A percentile compares a stretch with the other conserved stretches of the same genome.
These are phyloP conservation scores for Dolichoris vasculosae DNA, from an alignment of 1,140 invertebrate genomes.

Conservation along the genomic window DNA sequence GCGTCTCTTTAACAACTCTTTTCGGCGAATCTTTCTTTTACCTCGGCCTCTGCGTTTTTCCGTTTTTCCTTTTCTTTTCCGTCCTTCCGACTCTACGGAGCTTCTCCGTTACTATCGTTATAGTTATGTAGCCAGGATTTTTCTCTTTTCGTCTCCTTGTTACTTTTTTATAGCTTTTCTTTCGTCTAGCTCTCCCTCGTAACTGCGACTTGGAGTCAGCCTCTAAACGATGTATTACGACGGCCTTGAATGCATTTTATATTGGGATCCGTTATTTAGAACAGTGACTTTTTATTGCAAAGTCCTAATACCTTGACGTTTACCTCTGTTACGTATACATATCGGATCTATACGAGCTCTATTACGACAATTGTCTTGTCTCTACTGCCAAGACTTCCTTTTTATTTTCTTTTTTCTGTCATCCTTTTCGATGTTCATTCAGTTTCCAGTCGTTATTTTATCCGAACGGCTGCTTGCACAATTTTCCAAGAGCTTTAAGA, in stretches of 20 bases:
- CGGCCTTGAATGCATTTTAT: conserved; percentile 51
- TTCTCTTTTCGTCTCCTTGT: conserved; percentile 48
- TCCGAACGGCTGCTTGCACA: neutral
- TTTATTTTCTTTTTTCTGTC: neutral
- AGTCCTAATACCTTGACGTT: conserved; percentile 46
- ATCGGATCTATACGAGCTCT: neutral
- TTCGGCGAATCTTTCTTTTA: conserved; percentile 43
- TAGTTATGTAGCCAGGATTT: neutral
- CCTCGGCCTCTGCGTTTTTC: neutral
- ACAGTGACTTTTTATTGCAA: conserved; percentile 49
- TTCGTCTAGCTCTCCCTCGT: conserved; percentile 33
- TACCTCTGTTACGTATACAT: conserved; percentile 15
- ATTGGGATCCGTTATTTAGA: conserved; percentile 51
- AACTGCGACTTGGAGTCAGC: neutral
- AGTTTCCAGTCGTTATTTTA: conserved; percentile 28
- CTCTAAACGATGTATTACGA: conserved; percentile 49
- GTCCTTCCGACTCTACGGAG: too few relatives aligned
- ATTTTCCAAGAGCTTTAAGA: neutral
- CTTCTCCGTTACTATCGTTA: neutral
- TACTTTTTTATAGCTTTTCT: conserved; percentile 48
- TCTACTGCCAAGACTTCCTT: neutral
- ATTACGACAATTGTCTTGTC: conserved; percentile 47
- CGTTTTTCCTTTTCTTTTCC: neutral
- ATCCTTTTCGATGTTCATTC: neutral
- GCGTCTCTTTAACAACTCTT: conserved; percentile 1